These are phyloP conservation scores for Toxostoma redivivum DNA, from an alignment of 2,113 vertebrate species.

Conservation along the genomic window DNA sequence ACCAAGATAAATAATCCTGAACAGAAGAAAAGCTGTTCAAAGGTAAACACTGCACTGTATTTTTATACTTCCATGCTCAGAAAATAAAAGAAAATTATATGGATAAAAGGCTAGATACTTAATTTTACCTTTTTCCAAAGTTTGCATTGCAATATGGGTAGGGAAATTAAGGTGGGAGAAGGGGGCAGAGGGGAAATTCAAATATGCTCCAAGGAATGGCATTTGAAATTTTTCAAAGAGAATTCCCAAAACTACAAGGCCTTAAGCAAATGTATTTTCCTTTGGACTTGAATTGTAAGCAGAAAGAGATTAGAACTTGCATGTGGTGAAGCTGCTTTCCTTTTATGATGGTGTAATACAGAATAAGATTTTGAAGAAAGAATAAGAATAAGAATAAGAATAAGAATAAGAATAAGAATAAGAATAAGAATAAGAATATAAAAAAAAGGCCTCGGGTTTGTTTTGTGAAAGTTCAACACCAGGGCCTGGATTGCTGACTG, in stretches of 20 bases:
- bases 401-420: neutral
- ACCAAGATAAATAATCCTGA: slow-evolving; percentile 22
- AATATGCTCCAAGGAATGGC: neutral
- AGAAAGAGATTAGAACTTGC: neutral
- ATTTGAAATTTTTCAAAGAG: neutral
- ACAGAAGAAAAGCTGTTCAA: neutral
- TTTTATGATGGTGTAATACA: neutral
- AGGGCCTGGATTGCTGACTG: neutral
- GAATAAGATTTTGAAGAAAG: neutral
- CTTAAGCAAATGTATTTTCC: neutral
- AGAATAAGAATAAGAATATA: neutral
- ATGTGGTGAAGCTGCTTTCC: neutral
- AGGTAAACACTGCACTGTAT: neutral
- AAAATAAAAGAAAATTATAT: neutral
- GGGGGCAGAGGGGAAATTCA: neutral
- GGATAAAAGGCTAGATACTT: neutral
- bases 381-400: neutral
- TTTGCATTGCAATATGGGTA: neutral
- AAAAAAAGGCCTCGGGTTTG: neutral
- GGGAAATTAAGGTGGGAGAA: rapidly evolving
- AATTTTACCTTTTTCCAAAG: neutral
- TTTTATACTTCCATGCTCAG: neutral
- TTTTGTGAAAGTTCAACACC: neutral
- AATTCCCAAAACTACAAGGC: neutral
- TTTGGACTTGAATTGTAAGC: neutral